A percentile compares a stretch with the other conserved stretches of the same genome.
Evolutionary conservation across 2,113 vertebrate genomes (phyloP).

Genomic region (Syngnathus typhle): DNA sequence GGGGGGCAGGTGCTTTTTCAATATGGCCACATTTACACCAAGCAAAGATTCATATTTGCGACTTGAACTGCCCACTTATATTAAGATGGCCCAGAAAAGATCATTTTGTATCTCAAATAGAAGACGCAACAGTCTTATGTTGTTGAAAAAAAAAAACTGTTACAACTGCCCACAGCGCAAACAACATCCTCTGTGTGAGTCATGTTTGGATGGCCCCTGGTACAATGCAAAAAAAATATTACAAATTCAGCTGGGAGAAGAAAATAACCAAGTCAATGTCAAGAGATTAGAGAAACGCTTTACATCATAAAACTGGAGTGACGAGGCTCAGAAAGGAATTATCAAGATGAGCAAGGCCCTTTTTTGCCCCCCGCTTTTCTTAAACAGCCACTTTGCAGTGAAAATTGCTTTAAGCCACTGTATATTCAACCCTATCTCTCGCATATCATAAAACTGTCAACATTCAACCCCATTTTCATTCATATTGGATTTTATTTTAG

Average conservation of each 20-base stretch:
- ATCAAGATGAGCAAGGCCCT: slow-evolving; percentile 46
- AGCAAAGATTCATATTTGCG: background rate
- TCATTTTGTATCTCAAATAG: background rate
- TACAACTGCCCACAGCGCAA: background rate
- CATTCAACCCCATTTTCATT: slow-evolving; percentile 50
- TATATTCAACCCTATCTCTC: slow-evolving; percentile 45
- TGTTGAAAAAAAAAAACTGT: background rate
- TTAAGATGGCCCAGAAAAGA: background rate
- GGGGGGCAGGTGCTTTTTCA: background rate
- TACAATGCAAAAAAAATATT: slow-evolving; percentile 14
- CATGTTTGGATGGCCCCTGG: slow-evolving; percentile 5
- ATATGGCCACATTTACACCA: background rate
- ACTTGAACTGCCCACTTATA: background rate
- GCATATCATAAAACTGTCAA: slow-evolving; percentile 52
- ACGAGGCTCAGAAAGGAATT: slow-evolving; percentile 50
- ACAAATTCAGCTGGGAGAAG: slow-evolving; percentile 15
- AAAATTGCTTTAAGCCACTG: slow-evolving; percentile 46
- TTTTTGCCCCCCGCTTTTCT: slow-evolving; percentile 33
- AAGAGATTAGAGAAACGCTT: slow-evolving; percentile 45
- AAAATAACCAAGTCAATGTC: slow-evolving; percentile 40
- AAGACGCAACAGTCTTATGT: background rate
- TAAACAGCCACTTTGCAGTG: slow-evolving; percentile 47
- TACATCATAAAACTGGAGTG: slow-evolving; percentile 46
- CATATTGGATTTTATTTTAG: slow-evolving; percentile 51
- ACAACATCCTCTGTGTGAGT: background rate